Evolutionary conservation across 1,140 invertebrate species (phyloP), one percentile per base, ranked within the genome.

Genomic region (Diorhabda sublineata): DNA sequence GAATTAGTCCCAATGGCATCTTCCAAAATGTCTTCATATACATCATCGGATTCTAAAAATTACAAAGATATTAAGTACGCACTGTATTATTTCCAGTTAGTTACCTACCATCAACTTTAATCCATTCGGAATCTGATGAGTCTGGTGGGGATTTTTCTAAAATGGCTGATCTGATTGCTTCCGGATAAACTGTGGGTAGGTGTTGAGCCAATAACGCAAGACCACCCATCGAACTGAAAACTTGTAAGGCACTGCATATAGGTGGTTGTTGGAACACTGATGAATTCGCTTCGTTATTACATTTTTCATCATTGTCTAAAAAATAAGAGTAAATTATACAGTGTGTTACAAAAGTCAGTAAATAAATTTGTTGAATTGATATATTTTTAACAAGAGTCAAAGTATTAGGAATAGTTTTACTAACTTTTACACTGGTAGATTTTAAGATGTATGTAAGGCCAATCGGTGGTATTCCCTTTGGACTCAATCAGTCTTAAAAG

Each of bases 161-260:
- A 42, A 80, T 79, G 3, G 77, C 71, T 74, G 72, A 80, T 66
- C 84, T 79, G 69, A 86, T 86, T 5, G 90, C 87, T 73, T 94
- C 91, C n/a, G 92, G 90, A 83, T 94, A 94, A 8, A 95, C 85
- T 0, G 94, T 85, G 0, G 94, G 94, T 74, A 97, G 83, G 76
- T 95, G 91, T 73, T 92, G 90, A 0, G 95, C 94, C 11, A 97
- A 81, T 42, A 96, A 83, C 4, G 92, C 93, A 59, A 97, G 83
- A n/a, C 95, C 94, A 44, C 94, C 94, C 60, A 91, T 88, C 58
- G 87, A 87, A 56, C 92, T 93, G 79, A 96, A 96, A 47, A 93
- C 89, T 72, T 93, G 89, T 69, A 96, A 83, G 4, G 92, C 85
- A 67, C 88, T 89, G 42, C 88, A 85, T 56, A 89, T 84, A 4